Evolutionary conservation across 2,113 vertebrate species (phyloP).

Genomic region (Nycticorax nycticorax): DNA sequence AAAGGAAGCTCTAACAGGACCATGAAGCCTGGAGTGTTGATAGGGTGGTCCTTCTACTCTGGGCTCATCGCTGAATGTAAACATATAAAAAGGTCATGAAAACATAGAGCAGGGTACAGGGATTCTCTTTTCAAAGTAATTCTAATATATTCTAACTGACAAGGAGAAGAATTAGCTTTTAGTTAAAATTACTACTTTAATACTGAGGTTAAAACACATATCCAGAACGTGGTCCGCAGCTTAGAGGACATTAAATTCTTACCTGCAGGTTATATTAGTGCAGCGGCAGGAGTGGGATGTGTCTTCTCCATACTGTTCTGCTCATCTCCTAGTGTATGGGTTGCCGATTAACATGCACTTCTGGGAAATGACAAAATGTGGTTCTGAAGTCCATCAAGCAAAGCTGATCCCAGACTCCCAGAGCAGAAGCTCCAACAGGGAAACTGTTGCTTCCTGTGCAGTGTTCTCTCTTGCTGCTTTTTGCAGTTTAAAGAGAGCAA

Average conservation of each 20-base stretch:
- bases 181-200: not conserved
- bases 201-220: not conserved
- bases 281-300: not conserved
- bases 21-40: not conserved
- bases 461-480: not conserved
- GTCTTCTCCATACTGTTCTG: not conserved
- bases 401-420: not conserved
- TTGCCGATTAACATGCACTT: not conserved
- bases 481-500: not conserved
- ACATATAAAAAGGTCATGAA: not conserved
- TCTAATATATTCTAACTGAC: not conserved
- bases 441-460: not conserved
- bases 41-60: not conserved
- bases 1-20: not conserved
- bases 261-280: not conserved
- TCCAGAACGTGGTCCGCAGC: not conserved
- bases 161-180: not conserved
- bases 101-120: not conserved
- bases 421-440: not conserved
- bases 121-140: not conserved
- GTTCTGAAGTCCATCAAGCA: not conserved
- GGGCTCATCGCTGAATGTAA: not conserved
- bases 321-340: not conserved
- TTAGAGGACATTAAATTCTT: not conserved
- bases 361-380: not conserved